phyloP scores from a whole-genome alignment of 1,140 invertebrate genomes.

The Aleiodes sp. region DNA sequence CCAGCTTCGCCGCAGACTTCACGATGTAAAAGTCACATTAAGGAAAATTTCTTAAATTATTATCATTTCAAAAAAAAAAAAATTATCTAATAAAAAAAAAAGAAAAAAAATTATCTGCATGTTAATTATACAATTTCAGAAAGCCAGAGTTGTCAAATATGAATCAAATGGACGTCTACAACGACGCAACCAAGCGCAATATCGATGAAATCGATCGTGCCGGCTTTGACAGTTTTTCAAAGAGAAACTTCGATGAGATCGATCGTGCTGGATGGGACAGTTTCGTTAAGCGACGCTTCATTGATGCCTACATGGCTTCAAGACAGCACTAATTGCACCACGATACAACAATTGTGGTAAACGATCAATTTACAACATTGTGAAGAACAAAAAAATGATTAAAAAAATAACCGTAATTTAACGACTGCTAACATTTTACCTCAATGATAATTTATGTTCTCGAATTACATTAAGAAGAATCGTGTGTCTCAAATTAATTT shows the following conservation, averaged over 20 bases:
- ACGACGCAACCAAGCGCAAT: constrained; percentile 57
- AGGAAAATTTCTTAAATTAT: neutral
- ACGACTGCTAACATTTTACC: constrained; percentile 4
- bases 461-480: neutral
- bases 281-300: constrained; percentile 49
- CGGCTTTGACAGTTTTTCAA: constrained; percentile 64
- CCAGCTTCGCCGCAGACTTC: too few species aligned
- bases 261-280: constrained; percentile 65
- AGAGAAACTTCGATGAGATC: constrained; percentile 73
- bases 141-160: constrained; percentile 6
- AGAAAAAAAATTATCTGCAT: neutral
- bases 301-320: constrained; percentile 10
- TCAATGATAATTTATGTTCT: neutral
- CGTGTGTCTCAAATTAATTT: neutral
- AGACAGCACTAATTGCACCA: constrained; percentile 21
- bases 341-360: neutral
- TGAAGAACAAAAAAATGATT: neutral
- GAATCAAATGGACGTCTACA: constrained; percentile 23
- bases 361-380: neutral
- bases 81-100: neutral
- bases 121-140: neutral
- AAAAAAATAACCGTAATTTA: too few species aligned
- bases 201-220: constrained; percentile 71
- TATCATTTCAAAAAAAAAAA: constrained; percentile 5
- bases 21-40: too few species aligned